Base-by-base conservation (phyloP, 2,888 invertebrate genomes). In the Arge pagana region DNA sequence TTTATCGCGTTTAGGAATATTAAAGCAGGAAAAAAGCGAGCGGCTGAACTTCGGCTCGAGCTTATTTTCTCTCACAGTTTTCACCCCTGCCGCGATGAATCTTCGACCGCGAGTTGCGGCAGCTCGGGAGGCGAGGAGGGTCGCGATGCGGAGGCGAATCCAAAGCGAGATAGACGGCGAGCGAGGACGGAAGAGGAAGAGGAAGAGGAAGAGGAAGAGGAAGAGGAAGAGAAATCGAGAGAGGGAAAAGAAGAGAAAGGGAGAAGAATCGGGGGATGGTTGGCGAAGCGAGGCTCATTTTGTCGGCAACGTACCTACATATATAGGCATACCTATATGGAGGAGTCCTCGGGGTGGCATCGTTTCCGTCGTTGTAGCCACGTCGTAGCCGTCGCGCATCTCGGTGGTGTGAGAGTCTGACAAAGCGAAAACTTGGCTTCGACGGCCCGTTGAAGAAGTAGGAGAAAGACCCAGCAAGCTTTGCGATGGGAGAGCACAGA, bases 251-350 rank as follows among this genome's bases (percentile, higher is more conserved):
- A 48, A 28, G 35, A 36, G 28, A 28, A 26, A 15, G 21, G 52
- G 30, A 30, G 42, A 21, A 31, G 50, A 40, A 18, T 24, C 35
- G 26, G 13, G 21, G 48, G 24, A 11, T 10, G 24, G 42, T 8
- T 63, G 67, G 64, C 65, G 67, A 67, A 67, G 70, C 69, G 74
- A 73, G 68, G 74, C 74, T 74, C 74, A 74, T 73, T 74, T 75
- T 73, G 74, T 72, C 69, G 74, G 72, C 69, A 59, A 65, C 58
- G 63, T 65, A 69, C 66, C 36, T 40, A 30, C 15, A 26, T 5
- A 13, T 24, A 15, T 23, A 24, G 16, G 40, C 8, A 40, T 23
- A 26, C 3, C n/a, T 26, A 26, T n/a, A 26, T n/a, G 28, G 10
- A n/a, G 28, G 10, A 26, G 28, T n/a, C 10, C 8, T 10, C n/a